phyloP scores from a whole-genome alignment of 2,888 invertebrate species.

The Salpingus planirostris region DNA sequence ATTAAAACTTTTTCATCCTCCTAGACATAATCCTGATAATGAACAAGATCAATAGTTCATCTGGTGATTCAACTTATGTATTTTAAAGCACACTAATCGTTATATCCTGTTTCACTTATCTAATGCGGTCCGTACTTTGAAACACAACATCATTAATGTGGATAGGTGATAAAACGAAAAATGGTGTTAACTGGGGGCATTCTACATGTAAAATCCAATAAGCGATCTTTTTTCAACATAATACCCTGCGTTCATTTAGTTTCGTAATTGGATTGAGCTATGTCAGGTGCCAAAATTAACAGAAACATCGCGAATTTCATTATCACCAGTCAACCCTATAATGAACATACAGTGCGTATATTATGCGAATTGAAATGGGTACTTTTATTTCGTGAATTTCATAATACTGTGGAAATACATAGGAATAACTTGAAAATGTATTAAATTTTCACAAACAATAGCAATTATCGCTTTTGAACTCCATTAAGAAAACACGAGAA shows the following conservation, averaged over 20 bases:
- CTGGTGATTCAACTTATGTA: constrained; percentile 10
- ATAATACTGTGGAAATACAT: no score
- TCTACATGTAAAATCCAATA: background rate
- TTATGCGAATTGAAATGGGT: no score
- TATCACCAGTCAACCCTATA: no score
- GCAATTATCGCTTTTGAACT: no score
- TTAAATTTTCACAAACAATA: background rate
- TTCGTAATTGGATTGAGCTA: background rate
- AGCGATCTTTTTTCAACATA: background rate
- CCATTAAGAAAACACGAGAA: no score
- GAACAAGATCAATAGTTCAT: constrained; percentile 12
- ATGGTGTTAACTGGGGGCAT: no score
- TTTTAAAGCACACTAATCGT: constrained; percentile 1
- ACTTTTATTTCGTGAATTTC: no score
- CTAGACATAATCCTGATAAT: constrained; percentile 9
- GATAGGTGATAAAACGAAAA: constrained; percentile 5
- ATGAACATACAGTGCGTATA: no score
- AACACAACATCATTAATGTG: constrained; percentile 1
- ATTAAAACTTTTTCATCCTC: constrained; percentile 3
- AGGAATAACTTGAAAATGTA: background rate
- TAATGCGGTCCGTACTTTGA: constrained; percentile 12
- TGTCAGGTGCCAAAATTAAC: background rate
- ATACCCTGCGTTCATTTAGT: background rate
- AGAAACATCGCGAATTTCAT: no score
- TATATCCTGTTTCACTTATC: constrained; percentile 13